Conservation (phyloP, 2,888 invertebrate genomes). For the Hirtodrosophila duncani region DNA sequence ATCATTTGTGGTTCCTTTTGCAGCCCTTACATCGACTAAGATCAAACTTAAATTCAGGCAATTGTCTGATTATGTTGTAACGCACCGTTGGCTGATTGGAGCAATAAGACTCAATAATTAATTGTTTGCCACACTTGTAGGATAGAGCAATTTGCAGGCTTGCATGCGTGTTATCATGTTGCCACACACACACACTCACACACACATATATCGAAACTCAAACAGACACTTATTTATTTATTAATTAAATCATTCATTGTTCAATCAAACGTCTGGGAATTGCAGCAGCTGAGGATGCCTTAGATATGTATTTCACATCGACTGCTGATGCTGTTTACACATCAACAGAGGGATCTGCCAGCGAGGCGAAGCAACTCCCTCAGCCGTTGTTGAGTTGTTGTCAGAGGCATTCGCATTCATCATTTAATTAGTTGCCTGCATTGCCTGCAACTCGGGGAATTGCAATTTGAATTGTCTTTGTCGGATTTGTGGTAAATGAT, state of each 20-base stretch:
- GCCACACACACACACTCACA: constrained; percentile 24
- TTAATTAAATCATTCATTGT: constrained; percentile 71
- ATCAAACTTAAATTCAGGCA: too few species aligned
- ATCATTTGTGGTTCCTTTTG: constrained; percentile 38
- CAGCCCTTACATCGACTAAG: too few species aligned
- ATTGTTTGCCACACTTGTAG: too few species aligned
- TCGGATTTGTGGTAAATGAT: constrained; percentile 56
- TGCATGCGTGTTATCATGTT: constrained; percentile 27
- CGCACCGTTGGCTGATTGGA: constrained; percentile 26
- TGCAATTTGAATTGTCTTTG: constrained; percentile 24
- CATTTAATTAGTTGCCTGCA: constrained; percentile 64
- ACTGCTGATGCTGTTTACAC: constrained; percentile 1
- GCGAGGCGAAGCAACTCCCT: constrained; percentile 30
- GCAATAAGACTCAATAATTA: constrained; percentile 33
- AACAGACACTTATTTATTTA: constrained; percentile 61
- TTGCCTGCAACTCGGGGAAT: too few species aligned
- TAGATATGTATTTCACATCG: constrained; percentile 7
- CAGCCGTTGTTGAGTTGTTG: constrained; percentile 49
- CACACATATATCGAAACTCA: neutral
- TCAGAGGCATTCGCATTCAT: constrained; percentile 57
- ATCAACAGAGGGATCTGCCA: constrained; percentile 3
- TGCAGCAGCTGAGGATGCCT: constrained; percentile 34
- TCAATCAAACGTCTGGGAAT: constrained; percentile 64
- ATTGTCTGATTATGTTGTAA: constrained; percentile 32
- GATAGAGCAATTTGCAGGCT: too few species aligned